Percentiles rank a stretch among this genome's conserved stretches.
Conservation (phyloP, 1,140 invertebrate genomes). For the Bombus picipes region DNA sequence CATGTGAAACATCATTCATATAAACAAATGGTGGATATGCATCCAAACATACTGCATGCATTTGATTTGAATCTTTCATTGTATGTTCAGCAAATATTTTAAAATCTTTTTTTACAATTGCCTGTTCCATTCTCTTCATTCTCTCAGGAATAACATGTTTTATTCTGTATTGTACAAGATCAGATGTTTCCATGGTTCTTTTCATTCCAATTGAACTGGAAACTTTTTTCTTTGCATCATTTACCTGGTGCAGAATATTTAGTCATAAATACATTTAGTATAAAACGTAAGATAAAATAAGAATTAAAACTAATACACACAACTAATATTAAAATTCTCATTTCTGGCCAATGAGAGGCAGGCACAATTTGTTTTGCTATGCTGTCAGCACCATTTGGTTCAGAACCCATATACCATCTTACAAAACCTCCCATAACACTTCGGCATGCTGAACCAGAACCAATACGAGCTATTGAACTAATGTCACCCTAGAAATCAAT, state of each 20-base stretch:
- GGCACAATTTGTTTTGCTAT: constrained; percentile 90
- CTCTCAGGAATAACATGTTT: constrained; percentile 88
- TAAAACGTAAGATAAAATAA: constrained; percentile 11
- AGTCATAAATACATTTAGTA: constrained; percentile 1
- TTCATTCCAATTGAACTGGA: constrained; percentile 97
- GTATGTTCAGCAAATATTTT: constrained; percentile 94
- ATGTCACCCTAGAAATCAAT: constrained; percentile 86
- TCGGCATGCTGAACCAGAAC: constrained; percentile 98
- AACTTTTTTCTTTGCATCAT: constrained; percentile 92
- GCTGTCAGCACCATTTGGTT: constrained; percentile 91
- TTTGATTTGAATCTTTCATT: constrained; percentile 99
- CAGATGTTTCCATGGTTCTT: constrained; percentile 90
- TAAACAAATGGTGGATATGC: constrained; percentile 97
- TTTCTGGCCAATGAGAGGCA: constrained; percentile 93
- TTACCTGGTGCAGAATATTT: constrained; percentile 84
- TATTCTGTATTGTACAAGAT: constrained; percentile 90
- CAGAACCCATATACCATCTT: constrained; percentile 90
- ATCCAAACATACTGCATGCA: constrained; percentile 97
- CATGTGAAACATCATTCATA: constrained; percentile 93
- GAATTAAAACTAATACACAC: constrained; percentile 81
- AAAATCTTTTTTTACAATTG: constrained; percentile 93
- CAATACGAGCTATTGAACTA: constrained; percentile 92
- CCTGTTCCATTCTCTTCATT: constrained; percentile 87
- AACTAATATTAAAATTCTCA: constrained; percentile 95
- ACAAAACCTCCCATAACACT: constrained; percentile 98